Evolutionary conservation across 2,113 vertebrate species (phyloP).

Genomic region (Ceuthmochares aereus): DNA sequence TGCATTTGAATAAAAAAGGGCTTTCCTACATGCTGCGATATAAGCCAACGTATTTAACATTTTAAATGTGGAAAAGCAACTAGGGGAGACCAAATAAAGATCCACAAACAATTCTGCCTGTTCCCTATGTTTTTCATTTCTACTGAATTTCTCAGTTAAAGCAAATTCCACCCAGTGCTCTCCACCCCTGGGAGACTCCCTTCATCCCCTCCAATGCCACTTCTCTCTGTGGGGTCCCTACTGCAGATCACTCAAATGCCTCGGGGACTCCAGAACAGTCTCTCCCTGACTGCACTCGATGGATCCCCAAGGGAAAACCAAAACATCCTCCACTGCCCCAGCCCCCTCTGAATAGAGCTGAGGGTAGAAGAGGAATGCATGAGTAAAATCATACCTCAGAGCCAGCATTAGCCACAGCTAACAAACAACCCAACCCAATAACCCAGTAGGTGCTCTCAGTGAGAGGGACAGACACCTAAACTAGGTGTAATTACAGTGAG

Average conservation of each 20-base stretch:
- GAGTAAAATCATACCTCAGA: background rate
- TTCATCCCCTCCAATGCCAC: background rate
- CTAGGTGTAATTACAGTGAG: background rate
- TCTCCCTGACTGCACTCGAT: background rate
- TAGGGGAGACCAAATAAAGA: background rate
- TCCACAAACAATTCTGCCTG: background rate
- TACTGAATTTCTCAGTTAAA: background rate
- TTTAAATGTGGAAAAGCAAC: background rate
- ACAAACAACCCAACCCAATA: background rate
- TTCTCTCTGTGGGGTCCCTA: background rate
- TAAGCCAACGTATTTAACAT: background rate
- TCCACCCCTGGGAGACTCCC: background rate
- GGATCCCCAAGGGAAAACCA: background rate
- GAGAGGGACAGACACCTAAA: background rate
- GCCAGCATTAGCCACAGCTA: background rate
- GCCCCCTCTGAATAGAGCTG: background rate
- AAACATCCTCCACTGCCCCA: background rate
- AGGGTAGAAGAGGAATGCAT: fast-evolving
- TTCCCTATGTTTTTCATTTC: background rate
- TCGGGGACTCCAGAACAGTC: fast-evolving
- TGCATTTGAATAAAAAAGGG: background rate
- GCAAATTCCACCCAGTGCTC: background rate
- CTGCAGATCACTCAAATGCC: background rate
- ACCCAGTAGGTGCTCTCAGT: background rate
- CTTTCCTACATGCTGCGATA: background rate